Evolutionary conservation across 1,140 invertebrate genomes (phyloP), one percentile per base, ranked within the genome.

Genomic region (Physella acuta): DNA sequence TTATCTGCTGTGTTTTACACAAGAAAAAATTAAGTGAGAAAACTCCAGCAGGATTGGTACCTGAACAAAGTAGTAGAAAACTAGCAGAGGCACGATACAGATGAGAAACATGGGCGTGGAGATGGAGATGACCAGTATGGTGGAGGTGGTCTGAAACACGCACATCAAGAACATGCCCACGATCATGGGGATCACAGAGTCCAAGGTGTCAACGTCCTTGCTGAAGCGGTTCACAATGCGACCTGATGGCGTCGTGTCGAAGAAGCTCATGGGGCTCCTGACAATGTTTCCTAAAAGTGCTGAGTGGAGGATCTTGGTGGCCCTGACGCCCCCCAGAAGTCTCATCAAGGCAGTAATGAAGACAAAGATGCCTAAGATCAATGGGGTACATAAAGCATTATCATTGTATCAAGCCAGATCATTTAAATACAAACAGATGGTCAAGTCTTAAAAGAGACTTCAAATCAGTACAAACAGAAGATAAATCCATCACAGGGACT

Each of bases 11-110:
- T n/a, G n/a, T n/a, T n/a, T n/a, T n/a, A n/a, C n/a, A n/a, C n/a
- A n/a, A n/a, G n/a, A n/a, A n/a, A n/a, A n/a, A n/a, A n/a, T n/a
- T n/a, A n/a, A n/a, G n/a, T n/a, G n/a, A n/a, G n/a, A n/a, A n/a
- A n/a, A n/a, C n/a, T n/a, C n/a, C n/a, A n/a, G n/a, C n/a, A 44
- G 39, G 39, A 44, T 11, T 16, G 14, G 51, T 80, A 90, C 88
- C 86, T 90, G 88, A 72, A 95, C 90, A 76, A 96, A 91, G 82
- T 94, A 95, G 86, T 97, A 98, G 55, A 97, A 75, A 24, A 94
- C 68, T 58, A 89, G 91, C 76, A 98, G 90, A 17, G 94, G 93
- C 73, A 96, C 70, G 71, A 96, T 90, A 51, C 94, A 89, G n/a
- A 88, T 83, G 70, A 93, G 79, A 85, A 97, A 95, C 76, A 91